Base-by-base conservation (phyloP, 2,113 vertebrate species). In the Aegypius monachus region DNA sequence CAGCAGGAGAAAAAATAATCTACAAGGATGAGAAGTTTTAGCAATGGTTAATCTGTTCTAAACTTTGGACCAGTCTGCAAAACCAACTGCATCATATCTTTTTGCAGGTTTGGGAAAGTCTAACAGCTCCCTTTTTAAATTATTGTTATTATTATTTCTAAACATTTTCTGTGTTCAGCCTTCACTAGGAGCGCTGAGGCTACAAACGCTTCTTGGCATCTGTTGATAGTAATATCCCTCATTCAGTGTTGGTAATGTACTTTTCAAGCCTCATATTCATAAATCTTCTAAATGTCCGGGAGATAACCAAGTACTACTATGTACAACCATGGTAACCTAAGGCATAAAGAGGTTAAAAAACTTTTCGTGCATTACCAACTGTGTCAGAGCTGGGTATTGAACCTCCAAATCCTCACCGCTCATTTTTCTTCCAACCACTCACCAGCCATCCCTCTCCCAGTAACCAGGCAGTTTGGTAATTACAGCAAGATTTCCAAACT, bases 201-300 rank as follows among this genome's bases (percentile, higher is more conserved):
- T 90, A 94, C 91, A 89, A 95, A 95, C 72, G 65, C 70, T 95
- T 95, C 93, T 91, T 97, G 95, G 83, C 86, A 95, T 91, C 77
- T 87, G 77, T 92, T 95, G 55, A 40, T 59, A 94, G 40, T 25
- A 95, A 92, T 93, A 93, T 88, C 62, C 55, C 61, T 97, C 86
- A 86, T 78, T 47, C 63, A 94, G 63, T 77, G 88, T 81, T 86
- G 22, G 81, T 56, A 81, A n/a, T 74, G 80, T 75, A 73, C 72
- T 88, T 95, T 93, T 88, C 80, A 90, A 84, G 52, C 29, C 68
- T 93, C 42, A 42, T 86, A 86, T 92, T 84, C 80, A 93, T 75
- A 86, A 92, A 91, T 79, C 77, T 90, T 75, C 77, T 73, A 40
- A 78, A 96, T 58, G 68, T 56, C 86, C 13, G 3, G 66, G 90